Percentiles rank a stretch among this genome's conserved stretches.
These are phyloP conservation scores for Amphimallon solstitiale DNA, from an alignment of 2,888 invertebrate species.

Conservation along the genomic window DNA sequence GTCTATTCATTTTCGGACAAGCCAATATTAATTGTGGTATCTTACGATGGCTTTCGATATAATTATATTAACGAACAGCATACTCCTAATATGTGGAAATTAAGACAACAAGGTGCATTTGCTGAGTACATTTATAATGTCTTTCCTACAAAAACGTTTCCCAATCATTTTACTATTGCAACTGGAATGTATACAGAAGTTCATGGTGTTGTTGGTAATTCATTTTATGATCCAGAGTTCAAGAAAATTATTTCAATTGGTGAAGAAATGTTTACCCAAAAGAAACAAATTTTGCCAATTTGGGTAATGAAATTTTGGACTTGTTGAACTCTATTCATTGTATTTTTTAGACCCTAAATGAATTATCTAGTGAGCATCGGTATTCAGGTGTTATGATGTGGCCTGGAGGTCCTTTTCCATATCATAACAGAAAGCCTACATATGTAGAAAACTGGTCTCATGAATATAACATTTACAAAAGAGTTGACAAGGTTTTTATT, in stretches of 20 bases:
- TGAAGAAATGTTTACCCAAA: constrained; percentile 68
- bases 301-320: constrained; percentile 63
- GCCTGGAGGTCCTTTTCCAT: constrained; percentile 71
- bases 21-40: constrained; percentile 70
- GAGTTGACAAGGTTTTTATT: constrained; percentile 66
- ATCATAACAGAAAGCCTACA: constrained; percentile 65
- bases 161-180: constrained; percentile 78
- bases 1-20: constrained; percentile 56
- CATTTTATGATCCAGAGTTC: constrained; percentile 66
- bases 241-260: constrained; percentile 56
- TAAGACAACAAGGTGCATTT: constrained; percentile 68
- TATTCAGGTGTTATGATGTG: constrained; percentile 77
- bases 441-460: constrained; percentile 62
- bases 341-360: constrained; percentile 66
- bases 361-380: constrained; percentile 64
- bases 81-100: constrained; percentile 68
- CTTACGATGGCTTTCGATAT: constrained; percentile 77
- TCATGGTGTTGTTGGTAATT: constrained; percentile 76
- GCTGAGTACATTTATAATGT: constrained; percentile 70
- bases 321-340: neutral
- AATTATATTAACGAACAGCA: constrained; percentile 70
- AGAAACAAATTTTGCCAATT: constrained; percentile 67
- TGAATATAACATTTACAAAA: constrained; percentile 63
- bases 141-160: constrained; percentile 78
- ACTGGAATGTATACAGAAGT: constrained; percentile 75